Evolutionary conservation across 2,113 vertebrate species (phyloP).

Genomic region (Nyctereutes procyonoides): DNA sequence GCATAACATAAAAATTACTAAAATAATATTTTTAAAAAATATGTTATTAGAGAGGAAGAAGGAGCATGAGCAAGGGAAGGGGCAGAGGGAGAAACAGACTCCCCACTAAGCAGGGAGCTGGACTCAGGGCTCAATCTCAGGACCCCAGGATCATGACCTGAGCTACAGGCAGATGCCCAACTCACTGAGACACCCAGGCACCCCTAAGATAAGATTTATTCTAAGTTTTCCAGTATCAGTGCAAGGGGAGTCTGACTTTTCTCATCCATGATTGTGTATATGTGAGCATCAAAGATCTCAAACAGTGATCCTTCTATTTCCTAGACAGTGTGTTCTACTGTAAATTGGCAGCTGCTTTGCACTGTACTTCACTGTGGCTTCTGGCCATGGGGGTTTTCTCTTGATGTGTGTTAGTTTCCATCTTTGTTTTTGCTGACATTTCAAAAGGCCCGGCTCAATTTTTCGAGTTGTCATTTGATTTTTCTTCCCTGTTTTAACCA

Average conservation of each 20-base stretch:
- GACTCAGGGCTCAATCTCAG: background rate
- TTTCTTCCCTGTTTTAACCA: conserved; percentile 14
- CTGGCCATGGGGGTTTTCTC: background rate
- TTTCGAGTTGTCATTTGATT: background rate
- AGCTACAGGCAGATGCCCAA: background rate
- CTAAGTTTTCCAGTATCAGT: background rate
- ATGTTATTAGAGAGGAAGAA: background rate
- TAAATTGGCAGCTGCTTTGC: background rate
- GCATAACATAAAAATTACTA: conserved; percentile 20
- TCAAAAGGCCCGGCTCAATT: background rate
- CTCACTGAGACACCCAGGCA: background rate
- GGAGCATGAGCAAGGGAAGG: background rate
- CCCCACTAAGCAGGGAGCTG: background rate
- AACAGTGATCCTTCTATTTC: background rate
- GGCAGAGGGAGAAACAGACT: background rate
- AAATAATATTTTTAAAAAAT: background rate
- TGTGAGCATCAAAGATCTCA: background rate
- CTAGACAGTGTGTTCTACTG: background rate
- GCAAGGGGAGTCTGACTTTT: conserved; percentile 22
- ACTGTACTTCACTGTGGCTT: background rate
- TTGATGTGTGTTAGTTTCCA: background rate
- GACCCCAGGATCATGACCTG: background rate
- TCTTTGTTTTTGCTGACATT: conserved; percentile 20
- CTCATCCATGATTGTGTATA: background rate
- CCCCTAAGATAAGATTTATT: background rate